A percentile compares a stretch with the other conserved stretches of the same genome.
Conservation (phyloP, 2,113 vertebrate genomes). For the Labrus mixtus region DNA sequence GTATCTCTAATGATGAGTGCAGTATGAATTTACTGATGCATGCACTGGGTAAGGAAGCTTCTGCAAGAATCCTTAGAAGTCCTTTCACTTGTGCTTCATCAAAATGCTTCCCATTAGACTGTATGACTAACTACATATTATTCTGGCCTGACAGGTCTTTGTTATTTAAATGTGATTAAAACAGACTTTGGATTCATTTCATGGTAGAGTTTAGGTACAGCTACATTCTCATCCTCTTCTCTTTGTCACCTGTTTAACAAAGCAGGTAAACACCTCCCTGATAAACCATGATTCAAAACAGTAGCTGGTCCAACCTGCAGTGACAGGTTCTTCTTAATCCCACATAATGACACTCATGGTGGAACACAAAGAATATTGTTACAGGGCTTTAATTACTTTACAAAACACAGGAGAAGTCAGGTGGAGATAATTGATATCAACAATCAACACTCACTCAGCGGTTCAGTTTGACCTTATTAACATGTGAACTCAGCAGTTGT, state of each 20-base stretch:
- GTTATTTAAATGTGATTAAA: neutral
- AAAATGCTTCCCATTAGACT: neutral
- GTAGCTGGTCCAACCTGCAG: conserved; percentile 47
- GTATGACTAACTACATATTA: too few species aligned
- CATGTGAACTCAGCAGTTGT: neutral
- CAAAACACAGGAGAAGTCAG: neutral
- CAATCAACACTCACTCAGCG: neutral
- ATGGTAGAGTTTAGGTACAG: neutral
- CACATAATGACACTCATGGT: conserved; percentile 1
- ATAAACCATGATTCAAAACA: conserved; percentile 30
- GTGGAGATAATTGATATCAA: neutral
- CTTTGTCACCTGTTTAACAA: conserved; percentile 7
- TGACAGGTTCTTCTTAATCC: conserved; percentile 29
- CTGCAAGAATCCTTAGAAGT: neutral
- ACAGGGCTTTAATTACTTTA: neutral
- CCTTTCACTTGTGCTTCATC: neutral
- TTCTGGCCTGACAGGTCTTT: neutral
- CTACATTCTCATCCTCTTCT: neutral
- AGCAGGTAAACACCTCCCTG: conserved; percentile 27
- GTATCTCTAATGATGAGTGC: too few species aligned
- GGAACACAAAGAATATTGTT: conserved; percentile 14
- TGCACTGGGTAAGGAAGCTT: too few species aligned
- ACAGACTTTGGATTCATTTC: neutral
- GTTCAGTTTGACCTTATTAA: neutral
- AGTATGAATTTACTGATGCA: too few species aligned